Conservation (phyloP, 64 coral and sea anemone genomes). For the Cladopsammia gracilis region DNA sequence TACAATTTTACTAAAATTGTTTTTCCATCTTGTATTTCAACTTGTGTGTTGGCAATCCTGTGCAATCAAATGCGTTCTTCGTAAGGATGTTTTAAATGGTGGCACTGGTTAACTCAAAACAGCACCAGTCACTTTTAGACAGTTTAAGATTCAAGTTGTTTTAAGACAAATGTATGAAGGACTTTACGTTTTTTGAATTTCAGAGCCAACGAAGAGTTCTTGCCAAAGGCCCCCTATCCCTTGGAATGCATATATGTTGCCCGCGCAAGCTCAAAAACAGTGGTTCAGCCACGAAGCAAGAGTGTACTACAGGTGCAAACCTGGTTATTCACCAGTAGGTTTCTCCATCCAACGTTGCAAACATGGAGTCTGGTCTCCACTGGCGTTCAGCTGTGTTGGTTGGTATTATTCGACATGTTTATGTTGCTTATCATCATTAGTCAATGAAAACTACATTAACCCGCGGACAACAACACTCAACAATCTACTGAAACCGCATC, state of each 20-base stretch:
- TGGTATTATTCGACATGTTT: background rate
- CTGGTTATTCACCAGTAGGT: background rate
- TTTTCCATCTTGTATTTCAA: too few species aligned
- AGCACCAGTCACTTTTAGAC: too few species aligned
- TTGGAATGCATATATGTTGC: background rate
- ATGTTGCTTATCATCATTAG: too few species aligned
- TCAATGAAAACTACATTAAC: too few species aligned
- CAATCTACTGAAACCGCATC: too few species aligned
- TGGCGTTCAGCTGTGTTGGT: background rate
- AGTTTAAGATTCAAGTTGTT: too few species aligned
- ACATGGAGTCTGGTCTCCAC: background rate
- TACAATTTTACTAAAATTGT: too few species aligned
- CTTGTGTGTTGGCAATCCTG: too few species aligned
- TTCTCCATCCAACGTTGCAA: background rate
- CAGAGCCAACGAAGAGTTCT: background rate
- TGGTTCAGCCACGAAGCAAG: background rate
- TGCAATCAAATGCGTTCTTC: too few species aligned
- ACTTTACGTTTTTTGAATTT: background rate
- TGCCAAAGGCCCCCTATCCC: slow-evolving; percentile 45
- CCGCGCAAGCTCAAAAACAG: background rate
- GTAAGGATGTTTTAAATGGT: too few species aligned
- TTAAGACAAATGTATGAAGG: background rate
- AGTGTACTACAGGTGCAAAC: background rate
- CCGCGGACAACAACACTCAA: too few species aligned
- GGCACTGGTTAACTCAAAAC: too few species aligned